Conservation (phyloP, 2,888 invertebrate genomes). For the Drosophila acutilabella region DNA sequence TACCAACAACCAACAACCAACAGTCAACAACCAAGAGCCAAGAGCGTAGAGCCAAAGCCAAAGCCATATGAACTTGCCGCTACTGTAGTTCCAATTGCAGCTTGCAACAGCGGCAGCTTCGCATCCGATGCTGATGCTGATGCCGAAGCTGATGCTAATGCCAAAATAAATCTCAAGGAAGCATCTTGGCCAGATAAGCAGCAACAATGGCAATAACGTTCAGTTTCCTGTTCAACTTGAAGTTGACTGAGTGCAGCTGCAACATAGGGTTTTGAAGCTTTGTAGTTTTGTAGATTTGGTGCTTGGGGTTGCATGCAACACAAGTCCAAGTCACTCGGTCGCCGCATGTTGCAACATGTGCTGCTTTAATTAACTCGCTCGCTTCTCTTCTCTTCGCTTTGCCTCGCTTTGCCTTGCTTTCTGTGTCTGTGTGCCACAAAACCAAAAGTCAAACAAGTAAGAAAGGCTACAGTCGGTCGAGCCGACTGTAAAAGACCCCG, state of each 20-base stretch:
- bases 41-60: slow-evolving; percentile 69
- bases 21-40: slow-evolving; percentile 29
- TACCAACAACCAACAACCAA: neutral
- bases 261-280: slow-evolving; percentile 17
- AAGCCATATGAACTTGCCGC: slow-evolving; percentile 60
- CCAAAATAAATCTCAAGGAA: slow-evolving; percentile 84
- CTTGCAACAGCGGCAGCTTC: slow-evolving; percentile 19
- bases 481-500: too few relatives aligned
- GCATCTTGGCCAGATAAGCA: slow-evolving; percentile 76
- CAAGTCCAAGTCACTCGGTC: slow-evolving; percentile 79
- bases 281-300: too few relatives aligned
- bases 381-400: slow-evolving; percentile 9
- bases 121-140: slow-evolving; percentile 48
- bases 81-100: slow-evolving; percentile 6
- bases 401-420: slow-evolving; percentile 2
- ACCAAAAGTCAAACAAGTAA: slow-evolving; percentile 18
- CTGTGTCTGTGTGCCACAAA: slow-evolving; percentile 72
- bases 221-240: slow-evolving; percentile 76
- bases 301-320: slow-evolving; percentile 32
- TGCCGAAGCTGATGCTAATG: slow-evolving; percentile 66
- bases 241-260: slow-evolving; percentile 66
- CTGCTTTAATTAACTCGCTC: slow-evolving; percentile 72
- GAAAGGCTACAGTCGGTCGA: too few relatives aligned
- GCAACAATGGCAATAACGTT: slow-evolving; percentile 65
- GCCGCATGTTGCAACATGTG: slow-evolving; percentile 72